Evolutionary conservation across 2,113 vertebrate species (phyloP).

Genomic region (Tragelaphus buxtoni): DNA sequence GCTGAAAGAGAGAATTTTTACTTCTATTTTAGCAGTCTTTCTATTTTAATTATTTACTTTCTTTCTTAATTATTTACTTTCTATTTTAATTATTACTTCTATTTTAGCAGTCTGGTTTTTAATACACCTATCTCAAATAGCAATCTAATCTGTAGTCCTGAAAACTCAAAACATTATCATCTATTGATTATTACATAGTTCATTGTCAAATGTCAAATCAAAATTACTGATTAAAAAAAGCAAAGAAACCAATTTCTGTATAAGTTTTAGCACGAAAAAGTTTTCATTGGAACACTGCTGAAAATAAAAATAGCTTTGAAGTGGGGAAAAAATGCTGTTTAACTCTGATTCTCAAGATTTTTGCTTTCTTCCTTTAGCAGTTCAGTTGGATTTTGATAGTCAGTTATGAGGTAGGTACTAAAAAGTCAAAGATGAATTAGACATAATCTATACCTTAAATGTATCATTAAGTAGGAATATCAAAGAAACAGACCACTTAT

Average conservation of each 20-base stretch:
- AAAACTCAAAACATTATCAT: not conserved
- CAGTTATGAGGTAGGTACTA: not conserved
- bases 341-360: not conserved
- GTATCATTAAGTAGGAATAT: not conserved
- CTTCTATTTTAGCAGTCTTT: not conserved
- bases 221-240: slow-evolving; percentile 4
- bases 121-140: slow-evolving; percentile 13
- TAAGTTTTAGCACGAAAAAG: not conserved
- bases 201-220: not conserved
- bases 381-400: not conserved
- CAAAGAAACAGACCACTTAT: not conserved
- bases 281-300: not conserved
- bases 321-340: not conserved
- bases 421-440: not conserved
- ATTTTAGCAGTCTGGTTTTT: not conserved
- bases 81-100: not conserved
- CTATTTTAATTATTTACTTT: not conserved
- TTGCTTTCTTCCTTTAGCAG: not conserved
- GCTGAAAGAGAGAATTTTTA: not conserved
- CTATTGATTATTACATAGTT: not conserved
- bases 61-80: not conserved
- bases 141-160: not conserved
- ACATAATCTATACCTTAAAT: not conserved
- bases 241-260: slow-evolving; percentile 5
- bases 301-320: slow-evolving; percentile 8